Base-by-base conservation (phyloP, 2,888 invertebrate species). In the Oscheius sp. region DNA sequence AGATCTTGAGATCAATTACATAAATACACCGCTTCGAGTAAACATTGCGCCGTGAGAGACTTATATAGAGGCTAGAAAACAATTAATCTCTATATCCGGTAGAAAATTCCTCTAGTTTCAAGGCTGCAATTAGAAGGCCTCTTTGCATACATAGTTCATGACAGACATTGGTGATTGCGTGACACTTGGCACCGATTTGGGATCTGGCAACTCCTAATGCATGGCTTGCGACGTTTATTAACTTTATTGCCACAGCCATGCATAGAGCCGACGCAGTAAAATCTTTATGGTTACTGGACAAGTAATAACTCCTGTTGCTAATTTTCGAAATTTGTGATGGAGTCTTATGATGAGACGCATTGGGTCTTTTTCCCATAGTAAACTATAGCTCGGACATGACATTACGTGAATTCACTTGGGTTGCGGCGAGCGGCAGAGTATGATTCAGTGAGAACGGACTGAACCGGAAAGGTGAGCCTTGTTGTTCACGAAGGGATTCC, bases 171-270 rank as follows among this genome's bases (percentile, higher is more conserved):
- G 55, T 66, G 68, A 53, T 68, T 68, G 68, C 68, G 68, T 68
- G 68, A 68, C 68, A 68, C 68, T 68, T 68, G 68, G 68, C 68
- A 68, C 68, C 68, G 68, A 68, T 68, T 68, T 53, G 35, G 68
- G 50, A 68, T 55, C 33, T 65, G 29, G 65, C 65, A 33, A 33
- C 65, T 48, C 59, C 21, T 55, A 68, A 68, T 68, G 68, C 68
- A 68, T 68, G 68, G 35, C 68, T 55, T 35, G 21, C 37, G 35
- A 13, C 42, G 68, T 55, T 68, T 68, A 68, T 68, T 68, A 68
- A 68, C 68, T 68, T 68, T 68, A 68, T 68, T 55, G 55, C 68
- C 3, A 42, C 42, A 35, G 11, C 21, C 53, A 68, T 68, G 68
- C 68, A 68, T 68, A 68, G 21, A 13, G 10, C 42, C 35, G 53